Percentiles rank a stretch among this genome's conserved stretches.
These are phyloP conservation scores for Cryptocephalus primarius DNA, from an alignment of 2,888 invertebrate species.

Conservation along the genomic window DNA sequence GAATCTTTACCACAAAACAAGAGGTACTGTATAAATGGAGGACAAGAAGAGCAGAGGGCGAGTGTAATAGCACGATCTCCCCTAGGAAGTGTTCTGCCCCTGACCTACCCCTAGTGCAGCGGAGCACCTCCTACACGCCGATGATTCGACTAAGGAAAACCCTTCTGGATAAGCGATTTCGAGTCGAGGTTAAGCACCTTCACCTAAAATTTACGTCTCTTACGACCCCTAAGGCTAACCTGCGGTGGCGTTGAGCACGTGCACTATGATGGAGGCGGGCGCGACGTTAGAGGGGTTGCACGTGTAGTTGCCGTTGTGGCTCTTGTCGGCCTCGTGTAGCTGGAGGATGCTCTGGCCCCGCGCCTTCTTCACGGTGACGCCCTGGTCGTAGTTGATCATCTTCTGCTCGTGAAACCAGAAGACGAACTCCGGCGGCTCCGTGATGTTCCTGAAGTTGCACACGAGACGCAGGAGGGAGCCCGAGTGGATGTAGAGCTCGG, in stretches of 20 bases:
- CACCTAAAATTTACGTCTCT: too few species aligned
- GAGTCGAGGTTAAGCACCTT: too few species aligned
- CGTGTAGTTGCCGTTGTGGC: conserved; percentile 60
- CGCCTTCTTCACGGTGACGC: conserved; percentile 43
- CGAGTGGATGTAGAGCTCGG: conserved; percentile 48
- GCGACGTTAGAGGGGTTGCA: conserved; percentile 56
- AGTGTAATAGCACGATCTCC: too few species aligned
- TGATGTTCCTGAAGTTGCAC: conserved; percentile 44
- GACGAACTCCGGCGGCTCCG: conserved; percentile 47
- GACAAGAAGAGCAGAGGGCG: too few species aligned
- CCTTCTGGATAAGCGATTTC: too few species aligned
- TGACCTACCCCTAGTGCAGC: too few species aligned
- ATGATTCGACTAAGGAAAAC: too few species aligned
- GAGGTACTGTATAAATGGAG: too few species aligned
- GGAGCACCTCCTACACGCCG: too few species aligned
- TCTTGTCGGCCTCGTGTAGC: conserved; percentile 49
- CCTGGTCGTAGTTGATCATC: conserved; percentile 52
- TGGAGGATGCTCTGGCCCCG: conserved; percentile 55
- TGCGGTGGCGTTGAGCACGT: conserved; percentile 55
- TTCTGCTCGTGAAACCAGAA: conserved; percentile 52
- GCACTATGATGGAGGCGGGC: conserved; percentile 55
- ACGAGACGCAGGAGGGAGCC: conserved; percentile 48
- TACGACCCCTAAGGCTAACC: conserved; percentile 18
- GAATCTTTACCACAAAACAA: too few species aligned
- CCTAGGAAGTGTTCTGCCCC: too few species aligned